Conservation (phyloP, 2,113 vertebrate genomes). For the Gymnobelideus leadbeateri region DNA sequence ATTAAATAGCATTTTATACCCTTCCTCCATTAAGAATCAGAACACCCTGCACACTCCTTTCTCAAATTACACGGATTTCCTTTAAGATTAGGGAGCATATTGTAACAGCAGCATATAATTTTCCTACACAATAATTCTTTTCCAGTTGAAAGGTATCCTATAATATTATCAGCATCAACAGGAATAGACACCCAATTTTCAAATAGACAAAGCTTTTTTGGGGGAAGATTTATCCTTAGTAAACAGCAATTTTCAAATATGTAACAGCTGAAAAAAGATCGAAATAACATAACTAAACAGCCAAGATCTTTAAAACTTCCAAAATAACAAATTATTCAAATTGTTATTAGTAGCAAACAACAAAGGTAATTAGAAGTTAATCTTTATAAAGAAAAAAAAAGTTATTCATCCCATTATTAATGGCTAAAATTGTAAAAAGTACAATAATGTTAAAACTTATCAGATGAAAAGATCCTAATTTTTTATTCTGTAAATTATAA, state of each 20-base stretch:
- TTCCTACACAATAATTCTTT: constrained; percentile 82
- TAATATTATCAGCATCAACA: constrained; percentile 81
- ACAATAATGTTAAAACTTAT: constrained; percentile 46
- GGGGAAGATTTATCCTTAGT: constrained; percentile 66
- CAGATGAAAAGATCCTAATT: constrained; percentile 30
- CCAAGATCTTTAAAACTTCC: constrained; percentile 62
- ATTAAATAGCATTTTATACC: constrained; percentile 73
- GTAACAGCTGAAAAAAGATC: constrained; percentile 62
- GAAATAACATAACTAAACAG: constrained; percentile 64
- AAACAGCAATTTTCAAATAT: constrained; percentile 74
- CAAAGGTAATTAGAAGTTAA: constrained; percentile 33
- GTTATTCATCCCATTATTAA: constrained; percentile 9
- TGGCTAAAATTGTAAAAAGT: constrained; percentile 34
- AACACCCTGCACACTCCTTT: constrained; percentile 60
- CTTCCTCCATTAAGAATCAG: constrained; percentile 67
- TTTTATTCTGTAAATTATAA: constrained; percentile 47
- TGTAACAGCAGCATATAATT: constrained; percentile 82
- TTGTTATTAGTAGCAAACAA: constrained; percentile 36
- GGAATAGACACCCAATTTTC: constrained; percentile 80
- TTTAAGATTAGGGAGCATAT: constrained; percentile 80
- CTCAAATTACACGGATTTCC: constrained; percentile 81
- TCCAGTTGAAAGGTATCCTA: constrained; percentile 82
- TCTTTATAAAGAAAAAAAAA: constrained; percentile 35
- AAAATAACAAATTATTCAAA: constrained; percentile 72
- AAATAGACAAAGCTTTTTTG: constrained; percentile 77